Evolutionary conservation across 2,888 invertebrate species (phyloP).

Genomic region (Drosophila yooni): DNA sequence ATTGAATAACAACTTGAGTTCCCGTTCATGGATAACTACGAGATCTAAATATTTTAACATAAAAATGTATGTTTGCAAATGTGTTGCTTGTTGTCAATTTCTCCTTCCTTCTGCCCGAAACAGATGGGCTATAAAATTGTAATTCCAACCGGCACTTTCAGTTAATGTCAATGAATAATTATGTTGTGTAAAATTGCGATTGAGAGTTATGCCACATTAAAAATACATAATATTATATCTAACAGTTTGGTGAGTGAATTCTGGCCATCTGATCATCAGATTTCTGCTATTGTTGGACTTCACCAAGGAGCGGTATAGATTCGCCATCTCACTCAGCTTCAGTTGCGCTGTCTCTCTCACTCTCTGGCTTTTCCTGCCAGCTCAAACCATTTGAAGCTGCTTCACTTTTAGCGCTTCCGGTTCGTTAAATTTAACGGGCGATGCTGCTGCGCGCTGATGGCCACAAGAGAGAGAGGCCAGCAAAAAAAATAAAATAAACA

Average conservation of each 20-base stretch:
- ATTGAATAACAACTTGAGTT: not conserved
- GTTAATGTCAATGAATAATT: slow-evolving; percentile 8
- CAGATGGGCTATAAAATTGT: not conserved
- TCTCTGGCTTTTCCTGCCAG: slow-evolving; percentile 8
- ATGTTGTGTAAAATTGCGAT: slow-evolving; percentile 4
- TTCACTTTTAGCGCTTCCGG: slow-evolving; percentile 74
- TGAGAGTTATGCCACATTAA: slow-evolving; percentile 11
- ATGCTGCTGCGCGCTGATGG: slow-evolving; percentile 31
- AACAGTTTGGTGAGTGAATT: slow-evolving; percentile 27
- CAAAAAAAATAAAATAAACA: slow-evolving; percentile 4
- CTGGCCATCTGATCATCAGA: slow-evolving; percentile 41
- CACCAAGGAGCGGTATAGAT: slow-evolving; percentile 13
- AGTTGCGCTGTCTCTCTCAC: not conserved
- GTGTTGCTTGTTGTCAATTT: not conserved
- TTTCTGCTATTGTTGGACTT: slow-evolving; percentile 35
- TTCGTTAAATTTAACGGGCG: slow-evolving; percentile 73
- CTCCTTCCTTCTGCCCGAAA: not conserved
- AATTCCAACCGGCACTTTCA: not conserved
- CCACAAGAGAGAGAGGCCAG: slow-evolving; percentile 32
- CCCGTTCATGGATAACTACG: not conserved
- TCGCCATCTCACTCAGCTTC: not conserved
- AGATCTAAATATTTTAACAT: not conserved
- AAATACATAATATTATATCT: slow-evolving; percentile 26
- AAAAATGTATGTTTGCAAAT: not conserved
- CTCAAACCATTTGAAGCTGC: slow-evolving; percentile 43